Base-by-base conservation (phyloP, 2,113 vertebrate species). In the Callorhinus ursinus region DNA sequence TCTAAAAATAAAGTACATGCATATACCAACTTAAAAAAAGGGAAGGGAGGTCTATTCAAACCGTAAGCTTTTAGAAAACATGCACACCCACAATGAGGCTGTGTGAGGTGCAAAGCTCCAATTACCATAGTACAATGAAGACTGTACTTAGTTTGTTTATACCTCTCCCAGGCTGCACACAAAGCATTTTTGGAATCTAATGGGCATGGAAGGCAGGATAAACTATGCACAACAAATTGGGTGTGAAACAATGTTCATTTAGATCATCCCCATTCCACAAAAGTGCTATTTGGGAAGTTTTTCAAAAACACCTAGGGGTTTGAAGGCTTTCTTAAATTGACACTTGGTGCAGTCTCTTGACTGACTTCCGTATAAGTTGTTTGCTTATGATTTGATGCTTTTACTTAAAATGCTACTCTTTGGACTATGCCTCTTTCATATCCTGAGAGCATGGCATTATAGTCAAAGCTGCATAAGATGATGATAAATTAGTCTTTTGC, bases 221-320 rank as follows among this genome's bases (percentile, higher is more conserved):
- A 98, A 98, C 96, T 95, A 96, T 97, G 97, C 94, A 98, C 96
- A 98, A 98, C 96, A 98, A 98, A 99, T 98, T 98, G 95, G 86
- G 97, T 98, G 97, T 98, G 98, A 98, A 99, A 98, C 88, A 97
- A 94, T 98, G 97, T 97, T 98, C 98, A 98, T 97, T 98, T 97
- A 97, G 95, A 98, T 97, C 95, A 98, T 98, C 96, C 71, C 89
- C 94, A 77, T 97, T 98, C 83, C 98, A 97, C 81, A 97, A 97
- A 98, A 97, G 33, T 81, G 82, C 96, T 97, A 59, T 93, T 97
- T 96, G 93, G 98, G 96, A 97, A 97, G 90, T 94, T 98, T 98
- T 98, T 77, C 79, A 85, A 93, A 96, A 96, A 85, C 46, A 93
- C 61, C 86, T 92, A 93, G 53, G n/a, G 69, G 14, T 95, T 65